Conservation (phyloP, 2,797 vertebrate species). For the Typhlichthys subterraneus region DNA sequence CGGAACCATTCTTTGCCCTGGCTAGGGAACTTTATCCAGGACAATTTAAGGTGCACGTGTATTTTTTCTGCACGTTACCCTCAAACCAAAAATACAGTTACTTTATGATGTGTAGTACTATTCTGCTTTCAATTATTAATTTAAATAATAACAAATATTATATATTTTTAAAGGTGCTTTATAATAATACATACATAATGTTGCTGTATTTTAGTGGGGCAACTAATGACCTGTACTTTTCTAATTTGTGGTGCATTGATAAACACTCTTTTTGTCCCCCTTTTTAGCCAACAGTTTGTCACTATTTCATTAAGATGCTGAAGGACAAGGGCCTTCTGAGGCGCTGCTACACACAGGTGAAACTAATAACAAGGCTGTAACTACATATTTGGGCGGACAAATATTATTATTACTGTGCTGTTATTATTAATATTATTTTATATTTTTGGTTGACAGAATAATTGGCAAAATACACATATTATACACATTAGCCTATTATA, state of each 20-base stretch:
- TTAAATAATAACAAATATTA: background rate
- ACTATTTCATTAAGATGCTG: conserved; percentile 91
- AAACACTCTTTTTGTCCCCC: background rate
- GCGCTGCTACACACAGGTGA: conserved; percentile 91
- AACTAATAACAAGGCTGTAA: background rate
- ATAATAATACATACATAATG: too few relatives aligned
- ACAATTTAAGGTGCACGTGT: conserved; percentile 86
- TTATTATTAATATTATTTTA: too few relatives aligned
- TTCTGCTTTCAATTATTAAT: background rate
- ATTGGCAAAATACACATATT: too few relatives aligned
- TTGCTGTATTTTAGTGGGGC: too few relatives aligned
- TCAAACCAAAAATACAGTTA: background rate
- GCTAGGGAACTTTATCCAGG: conserved; percentile 91
- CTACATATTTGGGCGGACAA: background rate
- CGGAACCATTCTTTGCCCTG: conserved; percentile 90
- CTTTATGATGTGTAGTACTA: background rate
- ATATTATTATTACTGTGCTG: too few relatives aligned
- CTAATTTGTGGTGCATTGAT: too few relatives aligned
- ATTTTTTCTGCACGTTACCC: background rate
- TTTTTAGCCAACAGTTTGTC: conserved; percentile 85
- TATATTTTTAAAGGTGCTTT: too few relatives aligned
- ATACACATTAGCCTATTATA: too few relatives aligned
- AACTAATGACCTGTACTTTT: too few relatives aligned
- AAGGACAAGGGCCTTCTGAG: conserved; percentile 86
- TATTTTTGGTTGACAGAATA: too few relatives aligned